Percentiles rank a stretch among this genome's conserved stretches.
Evolutionary conservation across 23 tunicate genomes (phyloP).

Genomic region (Oikopleura dioica): DNA sequence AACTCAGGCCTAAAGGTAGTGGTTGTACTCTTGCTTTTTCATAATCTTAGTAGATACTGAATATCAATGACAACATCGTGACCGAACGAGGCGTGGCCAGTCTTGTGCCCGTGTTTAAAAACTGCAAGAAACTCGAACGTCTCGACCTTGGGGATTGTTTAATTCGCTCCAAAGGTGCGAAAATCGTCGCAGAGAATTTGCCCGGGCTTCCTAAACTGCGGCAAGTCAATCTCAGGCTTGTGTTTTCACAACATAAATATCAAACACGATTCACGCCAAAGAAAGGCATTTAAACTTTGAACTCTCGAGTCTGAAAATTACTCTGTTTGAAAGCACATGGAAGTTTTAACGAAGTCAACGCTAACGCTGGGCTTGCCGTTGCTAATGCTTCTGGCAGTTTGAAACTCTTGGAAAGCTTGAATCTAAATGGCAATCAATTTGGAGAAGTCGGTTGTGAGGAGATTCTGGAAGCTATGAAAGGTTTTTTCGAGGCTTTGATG

Average conservation of each 20-base stretch:
- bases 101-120: neutral
- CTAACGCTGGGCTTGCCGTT: neutral
- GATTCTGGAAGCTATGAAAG: constrained; percentile 13
- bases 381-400: no score
- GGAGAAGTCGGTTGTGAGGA: constrained; percentile 58
- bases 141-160: constrained; percentile 76
- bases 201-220: neutral
- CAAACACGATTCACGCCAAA: no score
- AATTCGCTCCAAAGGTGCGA: constrained; percentile 55
- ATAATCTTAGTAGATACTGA: constrained; percentile 1
- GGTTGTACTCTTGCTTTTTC: no score
- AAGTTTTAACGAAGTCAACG: neutral
- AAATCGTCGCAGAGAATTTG: constrained; percentile 24
- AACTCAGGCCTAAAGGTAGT: neutral
- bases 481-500: no score
- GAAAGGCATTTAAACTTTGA: no score
- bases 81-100: constrained; percentile 31
- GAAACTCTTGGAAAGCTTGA: constrained; percentile 23
- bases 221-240: neutral
- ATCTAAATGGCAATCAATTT: constrained; percentile 76
- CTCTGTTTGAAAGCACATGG: no score
- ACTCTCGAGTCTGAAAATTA: no score
- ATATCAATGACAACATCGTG: constrained; percentile 70
- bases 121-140: constrained; percentile 14
- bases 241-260: no score